Conservation (phyloP, 1,140 invertebrate genomes). For the Chionoecetes opilio region DNA sequence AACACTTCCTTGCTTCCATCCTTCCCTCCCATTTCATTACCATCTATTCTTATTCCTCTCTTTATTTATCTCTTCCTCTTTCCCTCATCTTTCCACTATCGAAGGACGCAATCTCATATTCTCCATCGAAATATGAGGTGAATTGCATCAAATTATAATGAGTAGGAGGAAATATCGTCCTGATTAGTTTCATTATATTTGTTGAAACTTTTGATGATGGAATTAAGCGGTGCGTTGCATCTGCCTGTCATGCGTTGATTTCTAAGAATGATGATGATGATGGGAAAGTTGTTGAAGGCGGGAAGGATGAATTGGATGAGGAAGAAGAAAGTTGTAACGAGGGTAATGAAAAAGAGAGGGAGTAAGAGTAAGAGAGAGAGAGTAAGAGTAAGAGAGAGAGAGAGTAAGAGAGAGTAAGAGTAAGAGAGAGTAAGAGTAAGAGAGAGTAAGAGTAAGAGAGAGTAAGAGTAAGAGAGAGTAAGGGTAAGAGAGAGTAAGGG, state of each 20-base stretch:
- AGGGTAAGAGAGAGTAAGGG: too few species aligned
- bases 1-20: too few species aligned
- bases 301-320: background rate
- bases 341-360: background rate
- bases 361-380: background rate
- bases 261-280: background rate
- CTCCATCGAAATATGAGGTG: background rate
- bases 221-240: background rate
- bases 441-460: too few species aligned
- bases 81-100: background rate
- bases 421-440: too few species aligned
- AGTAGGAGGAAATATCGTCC: background rate
- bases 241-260: background rate
- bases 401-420: too few species aligned
- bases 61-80: background rate
- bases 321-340: background rate
- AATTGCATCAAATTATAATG: conserved; percentile 31
- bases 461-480: too few species aligned
- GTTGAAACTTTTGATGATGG: conserved; percentile 7
- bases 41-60: background rate
- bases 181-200: conserved; percentile 1
- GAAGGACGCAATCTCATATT: too few species aligned
- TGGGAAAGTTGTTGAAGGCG: background rate
- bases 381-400: background rate
- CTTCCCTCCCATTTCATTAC: too few species aligned